Conservation (phyloP, 2,888 invertebrate species). For the Chironomus tentans region DNA sequence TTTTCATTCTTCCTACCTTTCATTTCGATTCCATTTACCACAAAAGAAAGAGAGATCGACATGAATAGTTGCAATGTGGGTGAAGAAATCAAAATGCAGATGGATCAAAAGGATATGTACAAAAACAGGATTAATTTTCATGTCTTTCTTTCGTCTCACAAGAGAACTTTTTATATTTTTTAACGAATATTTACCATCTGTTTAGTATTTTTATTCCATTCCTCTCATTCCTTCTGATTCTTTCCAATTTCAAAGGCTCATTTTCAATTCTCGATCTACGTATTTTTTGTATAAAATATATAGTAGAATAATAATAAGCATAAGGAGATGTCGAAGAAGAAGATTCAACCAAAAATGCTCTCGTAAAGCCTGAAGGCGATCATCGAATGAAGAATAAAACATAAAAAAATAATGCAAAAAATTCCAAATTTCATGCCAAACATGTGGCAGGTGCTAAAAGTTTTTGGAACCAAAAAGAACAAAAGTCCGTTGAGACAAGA, state of each 20-base stretch:
- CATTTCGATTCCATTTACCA: no score
- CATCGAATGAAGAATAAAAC: no score
- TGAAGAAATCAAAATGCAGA: conserved; percentile 5
- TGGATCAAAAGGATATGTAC: not conserved
- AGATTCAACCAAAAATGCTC: not conserved
- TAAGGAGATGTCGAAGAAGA: not conserved
- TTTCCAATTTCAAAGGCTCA: not conserved
- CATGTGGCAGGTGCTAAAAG: not conserved
- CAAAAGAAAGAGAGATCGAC: not conserved
- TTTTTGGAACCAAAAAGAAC: not conserved
- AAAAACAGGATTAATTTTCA: conserved; percentile 4
- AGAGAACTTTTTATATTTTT: not conserved
- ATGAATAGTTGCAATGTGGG: not conserved
- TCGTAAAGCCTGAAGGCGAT: not conserved
- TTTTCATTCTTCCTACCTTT: not conserved
- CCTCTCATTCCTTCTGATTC: not conserved
- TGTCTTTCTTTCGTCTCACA: not conserved
- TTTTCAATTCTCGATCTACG: not conserved
- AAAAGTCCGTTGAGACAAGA: conserved; percentile 1
- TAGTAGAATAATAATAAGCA: not conserved
- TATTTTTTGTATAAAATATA: not conserved
- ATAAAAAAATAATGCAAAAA: no score
- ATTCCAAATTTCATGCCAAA: not conserved
- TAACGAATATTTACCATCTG: not conserved
- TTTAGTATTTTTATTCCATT: not conserved